Evolutionary conservation across 1,140 invertebrate genomes (phyloP).

Genomic region (Drosophila repletoides): DNA sequence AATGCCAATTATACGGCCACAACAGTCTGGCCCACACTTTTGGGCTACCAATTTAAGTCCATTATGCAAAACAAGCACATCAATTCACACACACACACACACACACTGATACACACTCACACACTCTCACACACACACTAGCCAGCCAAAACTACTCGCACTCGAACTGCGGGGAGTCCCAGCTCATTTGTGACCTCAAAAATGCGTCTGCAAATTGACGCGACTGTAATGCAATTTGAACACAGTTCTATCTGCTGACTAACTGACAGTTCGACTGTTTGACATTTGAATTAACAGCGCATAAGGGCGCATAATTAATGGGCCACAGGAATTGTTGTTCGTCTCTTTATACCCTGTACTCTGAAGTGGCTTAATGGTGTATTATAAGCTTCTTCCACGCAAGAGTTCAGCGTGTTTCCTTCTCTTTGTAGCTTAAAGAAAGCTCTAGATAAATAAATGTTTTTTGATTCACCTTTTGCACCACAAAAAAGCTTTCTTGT

Average conservation of each 20-base stretch:
- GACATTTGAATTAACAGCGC: slow-evolving; percentile 49
- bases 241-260: slow-evolving; percentile 4
- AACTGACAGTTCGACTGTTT: slow-evolving; percentile 18
- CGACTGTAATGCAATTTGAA: slow-evolving; percentile 57
- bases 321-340: slow-evolving; percentile 4
- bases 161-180: not conserved
- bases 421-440: too few relatives aligned
- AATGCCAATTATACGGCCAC: slow-evolving; percentile 53
- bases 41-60: slow-evolving; percentile 55
- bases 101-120: too few relatives aligned
- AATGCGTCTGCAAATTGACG: slow-evolving; percentile 49
- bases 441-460: too few relatives aligned
- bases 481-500: too few relatives aligned
- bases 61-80: slow-evolving; percentile 74
- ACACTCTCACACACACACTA: not conserved
- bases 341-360: not conserved
- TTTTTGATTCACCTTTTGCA: too few relatives aligned
- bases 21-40: slow-evolving; percentile 22
- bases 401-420: too few relatives aligned
- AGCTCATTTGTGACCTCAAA: slow-evolving; percentile 32
- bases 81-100: slow-evolving; percentile 29
- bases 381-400: too few relatives aligned
- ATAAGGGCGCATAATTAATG: slow-evolving; percentile 46
- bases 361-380: too few relatives aligned
- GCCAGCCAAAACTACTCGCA: not conserved